A percentile compares a stretch with the other conserved stretches of the same genome.
These are phyloP conservation scores for Paratrypauchen microcephalus DNA, from an alignment of 2,797 vertebrate species.

Conservation along the genomic window DNA sequence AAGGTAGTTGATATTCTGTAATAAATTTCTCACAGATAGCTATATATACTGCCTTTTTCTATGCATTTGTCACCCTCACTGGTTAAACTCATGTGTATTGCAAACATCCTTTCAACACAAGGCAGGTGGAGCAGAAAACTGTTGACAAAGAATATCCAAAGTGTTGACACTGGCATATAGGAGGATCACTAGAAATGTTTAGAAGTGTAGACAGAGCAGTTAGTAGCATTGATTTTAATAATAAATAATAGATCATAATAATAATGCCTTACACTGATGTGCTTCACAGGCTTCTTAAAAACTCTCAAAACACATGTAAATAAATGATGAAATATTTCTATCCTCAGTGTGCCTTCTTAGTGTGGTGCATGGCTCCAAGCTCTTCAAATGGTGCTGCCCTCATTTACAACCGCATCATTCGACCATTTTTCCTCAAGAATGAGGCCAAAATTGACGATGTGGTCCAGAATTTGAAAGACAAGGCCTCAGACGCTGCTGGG, in stretches of 20 bases:
- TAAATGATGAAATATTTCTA: background rate
- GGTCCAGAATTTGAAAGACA: slow-evolving; percentile 88
- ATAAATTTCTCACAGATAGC: background rate
- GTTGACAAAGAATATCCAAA: background rate
- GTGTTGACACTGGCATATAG: background rate
- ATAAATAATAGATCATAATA: too few species aligned
- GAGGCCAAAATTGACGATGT: slow-evolving; percentile 83
- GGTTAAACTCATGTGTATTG: background rate
- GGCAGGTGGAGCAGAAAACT: background rate
- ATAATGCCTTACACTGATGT: too few species aligned
- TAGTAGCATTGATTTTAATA: background rate
- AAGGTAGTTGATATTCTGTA: slow-evolving; percentile 80
- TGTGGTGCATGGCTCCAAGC: slow-evolving; percentile 96
- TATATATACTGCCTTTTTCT: background rate
- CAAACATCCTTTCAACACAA: background rate
- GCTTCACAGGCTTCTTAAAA: too few species aligned
- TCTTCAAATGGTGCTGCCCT: slow-evolving; percentile 86
- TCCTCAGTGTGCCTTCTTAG: slow-evolving; percentile 87
- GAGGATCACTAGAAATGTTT: background rate
- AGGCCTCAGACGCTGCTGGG: slow-evolving; percentile 90
- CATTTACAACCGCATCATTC: slow-evolving; percentile 89
- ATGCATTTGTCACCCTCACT: background rate
- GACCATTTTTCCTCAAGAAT: slow-evolving; percentile 91
- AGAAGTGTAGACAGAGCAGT: background rate
- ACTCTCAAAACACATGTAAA: too few species aligned